Evolutionary conservation across 2,113 vertebrate species (phyloP).

Genomic region (Charina bottae): DNA sequence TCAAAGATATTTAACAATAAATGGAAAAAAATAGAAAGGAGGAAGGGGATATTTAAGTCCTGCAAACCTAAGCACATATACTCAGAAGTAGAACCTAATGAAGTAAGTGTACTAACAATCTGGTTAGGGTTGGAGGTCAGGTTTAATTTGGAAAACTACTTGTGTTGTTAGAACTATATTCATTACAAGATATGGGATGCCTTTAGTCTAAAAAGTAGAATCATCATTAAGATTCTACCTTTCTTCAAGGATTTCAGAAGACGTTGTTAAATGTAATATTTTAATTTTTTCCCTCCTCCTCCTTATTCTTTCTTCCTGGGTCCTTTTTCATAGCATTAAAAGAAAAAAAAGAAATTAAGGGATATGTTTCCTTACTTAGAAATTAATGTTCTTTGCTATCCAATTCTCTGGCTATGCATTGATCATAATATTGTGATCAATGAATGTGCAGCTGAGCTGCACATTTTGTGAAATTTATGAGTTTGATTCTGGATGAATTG

Average conservation of each 20-base stretch:
- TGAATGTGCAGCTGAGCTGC: not conserved
- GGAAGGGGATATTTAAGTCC: not conserved
- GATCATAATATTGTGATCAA: not conserved
- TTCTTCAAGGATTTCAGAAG: not conserved
- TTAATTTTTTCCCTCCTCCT: no score
- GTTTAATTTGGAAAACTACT: not conserved
- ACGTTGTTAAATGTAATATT: not conserved
- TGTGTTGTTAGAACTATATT: not conserved
- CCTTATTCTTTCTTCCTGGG: not conserved
- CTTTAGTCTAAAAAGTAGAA: not conserved
- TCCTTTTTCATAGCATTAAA: not conserved
- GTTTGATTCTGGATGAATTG: no score
- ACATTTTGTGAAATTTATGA: not conserved
- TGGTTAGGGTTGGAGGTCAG: not conserved
- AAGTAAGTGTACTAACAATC: not conserved
- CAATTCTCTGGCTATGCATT: not conserved
- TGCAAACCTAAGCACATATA: not conserved
- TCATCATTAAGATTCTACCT: not conserved
- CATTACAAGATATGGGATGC: no score
- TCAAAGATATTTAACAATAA: not conserved
- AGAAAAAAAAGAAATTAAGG: not conserved
- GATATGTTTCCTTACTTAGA: not conserved
- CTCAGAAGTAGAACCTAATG: not conserved
- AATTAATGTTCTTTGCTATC: not conserved
- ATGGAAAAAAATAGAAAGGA: not conserved